Base-by-base conservation (phyloP, 1,140 invertebrate genomes). In the Gryllus bimaculatus region DNA sequence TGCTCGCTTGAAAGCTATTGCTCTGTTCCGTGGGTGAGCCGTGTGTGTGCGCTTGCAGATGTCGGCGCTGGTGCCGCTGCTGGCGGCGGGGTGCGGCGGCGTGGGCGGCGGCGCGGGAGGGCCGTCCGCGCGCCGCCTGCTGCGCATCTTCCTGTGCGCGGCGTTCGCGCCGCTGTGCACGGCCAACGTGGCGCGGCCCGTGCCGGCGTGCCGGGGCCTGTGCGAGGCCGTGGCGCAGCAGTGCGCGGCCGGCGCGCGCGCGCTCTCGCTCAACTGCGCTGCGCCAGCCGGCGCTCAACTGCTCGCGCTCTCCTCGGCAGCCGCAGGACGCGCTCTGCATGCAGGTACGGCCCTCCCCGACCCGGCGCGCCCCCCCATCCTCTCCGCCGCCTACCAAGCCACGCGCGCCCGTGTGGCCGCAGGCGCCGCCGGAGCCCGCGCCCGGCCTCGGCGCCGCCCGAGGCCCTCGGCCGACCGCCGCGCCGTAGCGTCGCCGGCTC, bases 131-230 rank as follows among this genome's bases (percentile, higher is more conserved):
- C 96, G 95, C 10, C 87, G 90, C 73, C 92, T 95, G 82, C 90
- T 96, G 12, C 90, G 93, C 81, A 94, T 97, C 83, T 95, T 98
- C 85, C 89, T 98, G 48, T 98, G 96, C 87, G 94, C 95, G 48
- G 94, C 95, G 10, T 96, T 96, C 84, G 93, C 95, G 18, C 96
- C 96, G 54, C 93, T 98, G 86, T 98, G 96, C 87, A 96, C 95
- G 10, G 93, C 95, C 83, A 93, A 96, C 84, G 93, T 97, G 81
- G 88, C 90, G 48, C 91, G 92, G 82, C 93, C 94, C 39, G 95
- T 98, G 80, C 94, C 93, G 76, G 94, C 94, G 7, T 98, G 96
- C 87, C 90, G 94, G 81, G 91, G 92, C 7, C 89, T 96, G 74
- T 97, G 96, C 86, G 91, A 95, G 82, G 91, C 91, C 74, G 95